Percentiles rank a stretch among this genome's conserved stretches.
These are phyloP conservation scores for Hyla sarda DNA, from an alignment of 2,113 vertebrate genomes.

Conservation along the genomic window DNA sequence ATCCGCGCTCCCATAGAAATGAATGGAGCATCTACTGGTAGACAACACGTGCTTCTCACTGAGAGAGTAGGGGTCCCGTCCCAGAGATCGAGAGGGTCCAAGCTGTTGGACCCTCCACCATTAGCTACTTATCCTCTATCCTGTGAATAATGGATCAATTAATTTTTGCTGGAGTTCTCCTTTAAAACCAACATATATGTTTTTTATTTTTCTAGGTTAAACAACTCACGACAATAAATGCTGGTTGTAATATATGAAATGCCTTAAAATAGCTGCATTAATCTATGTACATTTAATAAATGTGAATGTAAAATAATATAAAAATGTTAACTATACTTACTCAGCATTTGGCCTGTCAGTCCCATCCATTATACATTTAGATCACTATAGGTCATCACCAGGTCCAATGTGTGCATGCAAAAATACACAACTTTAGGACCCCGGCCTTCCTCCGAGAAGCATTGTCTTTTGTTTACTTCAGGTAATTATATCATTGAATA, in stretches of 20 bases:
- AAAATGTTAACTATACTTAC: background rate
- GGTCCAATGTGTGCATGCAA: background rate
- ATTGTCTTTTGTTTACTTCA: too few species aligned
- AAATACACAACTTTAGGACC: background rate
- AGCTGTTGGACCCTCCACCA: too few species aligned
- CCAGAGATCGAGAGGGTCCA: too few species aligned
- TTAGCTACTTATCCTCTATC: too few species aligned
- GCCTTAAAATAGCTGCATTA: background rate
- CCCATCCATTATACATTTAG: background rate
- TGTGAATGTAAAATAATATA: conserved; percentile 4
- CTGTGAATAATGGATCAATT: too few species aligned
- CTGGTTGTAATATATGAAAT: background rate
- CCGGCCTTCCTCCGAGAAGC: background rate
- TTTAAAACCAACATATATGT: background rate
- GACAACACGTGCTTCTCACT: too few species aligned
- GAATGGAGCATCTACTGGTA: too few species aligned
- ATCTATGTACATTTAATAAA: background rate
- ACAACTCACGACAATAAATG: background rate
- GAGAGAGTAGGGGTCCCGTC: too few species aligned
- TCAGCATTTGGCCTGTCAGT: background rate
- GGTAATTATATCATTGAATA: background rate
- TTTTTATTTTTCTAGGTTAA: background rate
- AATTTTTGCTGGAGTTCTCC: too few species aligned
- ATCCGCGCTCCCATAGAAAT: too few species aligned
- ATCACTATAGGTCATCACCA: background rate